phyloP scores from a whole-genome alignment of 64 coral and sea anemone species.

The Catalaphyllia jardinei region DNA sequence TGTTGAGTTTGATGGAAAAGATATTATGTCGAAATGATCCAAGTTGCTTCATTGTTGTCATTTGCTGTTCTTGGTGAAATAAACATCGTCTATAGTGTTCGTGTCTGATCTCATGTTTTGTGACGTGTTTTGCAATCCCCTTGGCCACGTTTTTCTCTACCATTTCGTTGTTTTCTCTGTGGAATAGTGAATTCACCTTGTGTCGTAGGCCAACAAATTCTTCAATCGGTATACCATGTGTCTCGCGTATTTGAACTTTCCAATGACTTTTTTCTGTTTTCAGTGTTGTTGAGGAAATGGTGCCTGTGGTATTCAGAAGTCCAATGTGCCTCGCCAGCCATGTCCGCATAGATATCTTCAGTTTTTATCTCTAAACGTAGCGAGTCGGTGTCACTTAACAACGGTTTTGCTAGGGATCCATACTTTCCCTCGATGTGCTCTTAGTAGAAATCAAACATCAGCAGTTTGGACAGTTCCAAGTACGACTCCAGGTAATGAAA shows the following conservation, averaged over 20 bases:
- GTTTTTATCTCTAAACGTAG: constrained; percentile 9
- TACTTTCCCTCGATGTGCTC: constrained; percentile 13
- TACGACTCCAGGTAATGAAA: no score
- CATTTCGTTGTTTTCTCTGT: background rate
- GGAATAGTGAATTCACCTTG: constrained; percentile 44
- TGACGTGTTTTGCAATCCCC: constrained; percentile 24
- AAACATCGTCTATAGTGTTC: constrained; percentile 16
- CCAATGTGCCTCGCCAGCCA: background rate
- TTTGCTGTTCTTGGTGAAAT: constrained; percentile 19
- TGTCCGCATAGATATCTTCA: constrained; percentile 28
- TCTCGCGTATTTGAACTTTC: constrained; percentile 54
- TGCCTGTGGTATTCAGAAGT: constrained; percentile 32
- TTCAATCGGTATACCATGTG: background rate
- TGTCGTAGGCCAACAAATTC: constrained; percentile 36
- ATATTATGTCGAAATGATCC: no score
- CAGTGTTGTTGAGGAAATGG: constrained; percentile 8
- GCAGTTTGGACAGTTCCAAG: constrained; percentile 22
- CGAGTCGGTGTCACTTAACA: constrained; percentile 35
- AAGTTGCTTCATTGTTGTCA: constrained; percentile 13
- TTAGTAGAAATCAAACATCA: constrained; percentile 47
- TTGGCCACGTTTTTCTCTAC: constrained; percentile 36
- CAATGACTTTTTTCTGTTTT: constrained; percentile 49
- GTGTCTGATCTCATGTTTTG: constrained; percentile 36
- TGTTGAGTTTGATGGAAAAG: constrained; percentile 27
- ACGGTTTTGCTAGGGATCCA: background rate